Evolutionary conservation across 2,113 vertebrate species (phyloP).

Genomic region (Polypterus bichir): DNA sequence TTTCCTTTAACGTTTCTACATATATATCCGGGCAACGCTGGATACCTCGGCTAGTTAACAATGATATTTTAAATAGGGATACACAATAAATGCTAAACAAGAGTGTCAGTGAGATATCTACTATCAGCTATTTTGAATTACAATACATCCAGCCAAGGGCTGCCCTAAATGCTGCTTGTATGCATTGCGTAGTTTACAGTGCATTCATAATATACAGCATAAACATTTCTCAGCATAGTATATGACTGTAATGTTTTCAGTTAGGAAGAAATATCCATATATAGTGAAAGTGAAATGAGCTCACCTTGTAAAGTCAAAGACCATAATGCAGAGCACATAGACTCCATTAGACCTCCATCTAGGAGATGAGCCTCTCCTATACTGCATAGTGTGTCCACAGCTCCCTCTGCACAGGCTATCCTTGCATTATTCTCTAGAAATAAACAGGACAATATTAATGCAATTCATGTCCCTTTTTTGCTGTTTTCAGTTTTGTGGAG

Average conservation of each 20-base stretch:
- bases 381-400: conserved; percentile 4
- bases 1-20: too few relatives aligned
- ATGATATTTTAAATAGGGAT: too few relatives aligned
- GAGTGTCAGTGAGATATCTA: too few relatives aligned
- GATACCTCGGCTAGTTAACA: too few relatives aligned
- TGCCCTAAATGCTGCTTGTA: neutral
- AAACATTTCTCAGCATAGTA: neutral
- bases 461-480: too few relatives aligned
- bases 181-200: neutral
- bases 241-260: neutral
- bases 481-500: too few relatives aligned
- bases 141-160: neutral
- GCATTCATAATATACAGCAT: neutral
- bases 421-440: conserved; percentile 6
- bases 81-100: too few relatives aligned
- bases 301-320: conserved; percentile 45
- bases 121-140: neutral
- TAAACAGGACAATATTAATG: neutral
- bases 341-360: conserved; percentile 22
- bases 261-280: neutral
- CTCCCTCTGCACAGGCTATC: conserved; percentile 17
- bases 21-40: too few relatives aligned
- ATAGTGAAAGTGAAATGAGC: conserved; percentile 3
- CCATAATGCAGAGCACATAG: conserved; percentile 41
- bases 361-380: conserved; percentile 25